Base-by-base conservation (phyloP, 2,797 vertebrate genomes). In the Bufotes viridis region DNA sequence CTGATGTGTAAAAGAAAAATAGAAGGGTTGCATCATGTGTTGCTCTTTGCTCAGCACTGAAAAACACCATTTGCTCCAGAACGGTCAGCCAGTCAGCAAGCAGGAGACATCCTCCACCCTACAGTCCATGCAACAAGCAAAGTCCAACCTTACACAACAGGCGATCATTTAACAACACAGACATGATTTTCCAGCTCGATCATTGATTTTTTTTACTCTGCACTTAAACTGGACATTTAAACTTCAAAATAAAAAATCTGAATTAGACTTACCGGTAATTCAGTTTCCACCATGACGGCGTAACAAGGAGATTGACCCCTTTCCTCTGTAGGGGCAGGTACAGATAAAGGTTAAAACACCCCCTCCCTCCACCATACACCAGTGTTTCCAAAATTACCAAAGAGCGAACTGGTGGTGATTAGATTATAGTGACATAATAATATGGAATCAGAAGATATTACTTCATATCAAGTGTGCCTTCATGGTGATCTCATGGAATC, bases 141-240 rank as follows among this genome's bases (percentile, higher is more conserved):
- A 84, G 88, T 75, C 88, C 82, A 10, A 12, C 79, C 29, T 26
- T 49, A 78, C 72, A 82, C 29, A 86, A 70, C 61, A 86, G 82
- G 79, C 83, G 84, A 86, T 20, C 49, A 72, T 89, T 89, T 78
- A 74, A 83, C 84, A 88, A 88, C 29, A 65, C n/a, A 17, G 12
- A 13, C 9, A 15, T 1, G 20, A 12, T n/a, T 11, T 51, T 67
- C 22, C 18, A 53, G 60, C 26, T 34, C 14, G 57, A 61, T 10
- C 14, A 61, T 34, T n/a, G 58, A 67, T 67, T 61, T 29, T 1
- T 34, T 20, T 34, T 20, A 80, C 57, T 80, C 42, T 61, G 17
- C 57, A 61, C 18, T 51, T 29, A 58, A 79, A 60, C 7, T 20
- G 10, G 12, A 22, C 11, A 22, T 5, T 13, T 22, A 22, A 22